A percentile compares a stretch with the other conserved stretches of the same genome.
Conservation (phyloP, 2,888 invertebrate species). For the Drosophila eohydei region DNA sequence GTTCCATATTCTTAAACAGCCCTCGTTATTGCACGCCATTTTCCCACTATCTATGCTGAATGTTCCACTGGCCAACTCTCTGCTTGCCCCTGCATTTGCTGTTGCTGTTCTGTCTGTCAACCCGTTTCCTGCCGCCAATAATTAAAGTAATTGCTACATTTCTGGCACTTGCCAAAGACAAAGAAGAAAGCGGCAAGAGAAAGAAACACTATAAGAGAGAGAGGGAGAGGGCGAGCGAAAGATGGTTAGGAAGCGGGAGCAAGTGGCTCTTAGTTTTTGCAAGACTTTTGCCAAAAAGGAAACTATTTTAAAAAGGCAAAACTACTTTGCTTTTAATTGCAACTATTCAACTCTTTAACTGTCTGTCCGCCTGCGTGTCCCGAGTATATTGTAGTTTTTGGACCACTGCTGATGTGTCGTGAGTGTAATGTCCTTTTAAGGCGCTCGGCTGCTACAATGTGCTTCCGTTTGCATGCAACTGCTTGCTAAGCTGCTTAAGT, state of each 20-base stretch:
- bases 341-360: conserved; percentile 59
- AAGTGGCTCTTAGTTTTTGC: conserved; percentile 31
- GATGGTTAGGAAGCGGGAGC: not conserved
- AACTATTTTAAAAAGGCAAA: conserved; percentile 79
- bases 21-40: conserved; percentile 25
- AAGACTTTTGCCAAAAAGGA: conserved; percentile 73
- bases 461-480: conserved; percentile 74
- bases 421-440: conserved; percentile 72
- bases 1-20: not conserved
- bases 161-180: conserved; percentile 69
- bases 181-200: conserved; percentile 1
- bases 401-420: conserved; percentile 49
- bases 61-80: conserved; percentile 11
- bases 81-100: conserved; percentile 7
- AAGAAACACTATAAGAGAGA: not conserved
- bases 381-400: conserved; percentile 64
- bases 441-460: conserved; percentile 58
- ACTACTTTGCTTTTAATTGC: conserved; percentile 79
- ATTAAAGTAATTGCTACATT: conserved; percentile 80
- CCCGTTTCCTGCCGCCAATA: conserved; percentile 79
- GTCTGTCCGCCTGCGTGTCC: conserved; percentile 58
- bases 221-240: not conserved
- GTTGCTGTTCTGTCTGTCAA: conserved; percentile 67
- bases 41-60: conserved; percentile 16
- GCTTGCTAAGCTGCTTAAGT: conserved; percentile 71